Evolutionary conservation across 2,888 invertebrate species (phyloP), one percentile per base, ranked within the genome.

Genomic region (Nebria brevicollis): DNA sequence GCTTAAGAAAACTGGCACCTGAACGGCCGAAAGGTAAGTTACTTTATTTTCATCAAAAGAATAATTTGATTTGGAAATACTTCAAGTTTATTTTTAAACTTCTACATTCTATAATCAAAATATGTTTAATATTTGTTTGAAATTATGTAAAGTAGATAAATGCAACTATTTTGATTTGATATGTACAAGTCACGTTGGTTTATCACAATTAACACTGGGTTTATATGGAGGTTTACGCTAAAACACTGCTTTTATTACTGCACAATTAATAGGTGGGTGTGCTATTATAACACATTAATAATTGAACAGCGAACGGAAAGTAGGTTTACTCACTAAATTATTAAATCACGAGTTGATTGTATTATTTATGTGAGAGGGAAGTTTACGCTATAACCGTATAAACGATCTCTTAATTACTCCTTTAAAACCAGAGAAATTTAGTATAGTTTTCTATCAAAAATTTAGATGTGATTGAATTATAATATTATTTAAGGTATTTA

Each of bases 1-100:
- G 98, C 68, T 93, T 98, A 87, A 92, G 98, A 72, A 98, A 98
- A 86, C 94, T 94, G 20, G 97, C 96, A 15, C 98, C 98, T 41
- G 94, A 95, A 88, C 93, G 93, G 87, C 94, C 94, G 26, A 94
- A 93, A 92, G 94, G 95, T 95, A 89, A 88, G 91, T 86, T 73
- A 75, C 15, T 64, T 54, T 34, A 1, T 34, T 2, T 34, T 34
- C 34, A 34, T 34, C 34, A 34, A 34, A 34, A 34, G 34, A 34
- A 4, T 34, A 34, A 34, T 34, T 34, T 34, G 34, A 34, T 34
- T 34, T 34, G 34, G 34, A 5, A 34, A 34, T 34, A 34, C 34
- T 4, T 34, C 34, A 34, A 34, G 5, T 5, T 20, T 54, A 54
- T 54, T 54, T 54, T 54, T 54, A 54, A 54, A 54, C 54, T 54